Evolutionary conservation across 2,888 invertebrate species (phyloP).

Genomic region (Melipona beecheii): DNA sequence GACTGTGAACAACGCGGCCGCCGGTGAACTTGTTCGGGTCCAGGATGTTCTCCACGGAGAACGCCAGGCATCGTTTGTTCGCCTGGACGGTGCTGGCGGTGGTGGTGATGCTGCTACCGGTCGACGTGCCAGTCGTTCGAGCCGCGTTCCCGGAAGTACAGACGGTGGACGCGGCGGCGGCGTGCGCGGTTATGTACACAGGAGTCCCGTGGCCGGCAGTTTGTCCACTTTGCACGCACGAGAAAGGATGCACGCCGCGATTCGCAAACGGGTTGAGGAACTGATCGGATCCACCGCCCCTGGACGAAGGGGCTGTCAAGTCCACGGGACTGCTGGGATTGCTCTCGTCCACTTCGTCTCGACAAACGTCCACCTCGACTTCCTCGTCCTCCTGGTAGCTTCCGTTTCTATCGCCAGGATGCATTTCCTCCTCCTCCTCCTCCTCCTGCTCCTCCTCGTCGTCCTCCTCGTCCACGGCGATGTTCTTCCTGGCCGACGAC

Average conservation of each 20-base stretch:
- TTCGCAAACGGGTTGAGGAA: constrained; percentile 76
- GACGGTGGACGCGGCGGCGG: constrained; percentile 74
- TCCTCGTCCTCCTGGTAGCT: constrained; percentile 78
- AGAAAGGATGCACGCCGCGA: constrained; percentile 74
- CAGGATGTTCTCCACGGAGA: constrained; percentile 95
- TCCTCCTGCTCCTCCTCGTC: constrained; percentile 74
- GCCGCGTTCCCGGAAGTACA: constrained; percentile 72
- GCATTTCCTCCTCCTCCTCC: constrained; percentile 76
- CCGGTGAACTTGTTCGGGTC: constrained; percentile 96
- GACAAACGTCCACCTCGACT: constrained; percentile 79
- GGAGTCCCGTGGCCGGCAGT: constrained; percentile 63
- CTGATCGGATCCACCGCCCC: constrained; percentile 72
- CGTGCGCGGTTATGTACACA: constrained; percentile 72
- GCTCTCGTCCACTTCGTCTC: constrained; percentile 79
- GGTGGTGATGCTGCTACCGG: constrained; percentile 73
- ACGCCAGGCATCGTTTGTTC: constrained; percentile 90
- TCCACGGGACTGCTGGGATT: constrained; percentile 84
- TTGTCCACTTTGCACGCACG: constrained; percentile 74
- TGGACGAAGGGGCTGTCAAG: constrained; percentile 82
- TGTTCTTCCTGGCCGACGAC: constrained; percentile 44
- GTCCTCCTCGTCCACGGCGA: constrained; percentile 70
- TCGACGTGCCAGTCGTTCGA: constrained; percentile 69
- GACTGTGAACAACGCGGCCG: constrained; percentile 76
- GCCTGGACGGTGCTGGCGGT: constrained; percentile 85
- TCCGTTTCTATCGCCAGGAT: constrained; percentile 71